Base-by-base conservation (phyloP, 2,113 vertebrate genomes). In the Rhodinocichla rosea region DNA sequence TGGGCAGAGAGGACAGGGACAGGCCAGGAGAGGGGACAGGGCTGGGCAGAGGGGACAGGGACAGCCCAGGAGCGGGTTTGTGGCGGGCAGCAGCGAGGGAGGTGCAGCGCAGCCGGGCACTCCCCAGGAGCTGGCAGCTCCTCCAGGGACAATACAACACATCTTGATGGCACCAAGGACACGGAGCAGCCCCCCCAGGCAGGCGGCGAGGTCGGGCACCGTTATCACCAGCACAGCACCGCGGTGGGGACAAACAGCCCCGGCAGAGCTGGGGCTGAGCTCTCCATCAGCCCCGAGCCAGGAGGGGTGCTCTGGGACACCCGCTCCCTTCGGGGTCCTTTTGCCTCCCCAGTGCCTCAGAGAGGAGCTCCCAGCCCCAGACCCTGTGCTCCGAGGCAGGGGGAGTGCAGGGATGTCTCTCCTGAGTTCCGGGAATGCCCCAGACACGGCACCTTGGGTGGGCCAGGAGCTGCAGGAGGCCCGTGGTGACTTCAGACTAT, bases 381-480 rank as follows among this genome's bases (percentile, higher is more conserved):
- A 16, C 23, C n/a, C 11, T 4, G n/a, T 26, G n/a, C n/a, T 4
- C 2, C 21, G 1, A 1, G 40, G 1, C 3, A 0, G 1, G 16
- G 40, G n/a, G 4, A 5, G 9, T 1, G 0, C 14, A 15, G n/a
- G 59, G 13, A 1, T 27, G 4, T 15, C 26, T 19, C 13, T 0
- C 1, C 7, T 3, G 4, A 2, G 57, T 1, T 8, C 3, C 28
- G n/a, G 9, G 28, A 62, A 8, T 1, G 23, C 39, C 11, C 13
- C 5, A 2, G 6, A 13, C 35, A 1, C 5, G 4, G 13, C 53
- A 11, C 5, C 69, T 15, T 0, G 2, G 1, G 21, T 1, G 3
- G 32, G 12, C 14, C 53, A 16, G 0, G 8, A 70, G 52, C 81
- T 44, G 68, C 32, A 62, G 40, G 33, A 91, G 20, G 27, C 15